These are phyloP conservation scores for Thumatha senex DNA, from an alignment of 2,888 invertebrate species.

Conservation along the genomic window DNA sequence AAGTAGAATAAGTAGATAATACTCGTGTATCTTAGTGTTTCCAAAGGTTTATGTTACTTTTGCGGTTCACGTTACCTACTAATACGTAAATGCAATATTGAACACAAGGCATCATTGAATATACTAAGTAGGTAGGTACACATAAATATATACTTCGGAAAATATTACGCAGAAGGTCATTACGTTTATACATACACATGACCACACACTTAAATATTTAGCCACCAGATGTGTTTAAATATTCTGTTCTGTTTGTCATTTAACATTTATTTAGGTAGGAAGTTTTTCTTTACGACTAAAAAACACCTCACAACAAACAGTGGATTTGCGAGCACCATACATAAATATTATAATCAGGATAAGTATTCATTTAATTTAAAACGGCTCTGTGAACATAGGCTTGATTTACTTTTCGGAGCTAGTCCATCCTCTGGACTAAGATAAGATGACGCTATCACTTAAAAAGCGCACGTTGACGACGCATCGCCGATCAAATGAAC, in stretches of 20 bases:
- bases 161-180: neutral
- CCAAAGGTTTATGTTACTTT: constrained; percentile 45
- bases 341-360: no score
- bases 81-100: constrained; percentile 19
- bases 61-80: constrained; percentile 37
- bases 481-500: no score
- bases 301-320: neutral
- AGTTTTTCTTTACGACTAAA: neutral
- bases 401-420: no score
- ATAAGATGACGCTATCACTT: no score
- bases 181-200: neutral
- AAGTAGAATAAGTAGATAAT: neutral
- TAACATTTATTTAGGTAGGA: neutral
- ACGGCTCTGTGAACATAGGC: no score
- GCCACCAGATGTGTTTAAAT: neutral
- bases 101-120: neutral
- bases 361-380: no score
- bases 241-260: neutral
- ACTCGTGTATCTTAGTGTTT: constrained; percentile 28
- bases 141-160: neutral
- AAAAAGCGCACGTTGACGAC: no score
- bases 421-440: no score
- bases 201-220: neutral
- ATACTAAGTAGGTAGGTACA: no score
- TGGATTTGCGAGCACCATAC: neutral